A percentile compares a stretch with the other conserved stretches of the same genome.
Conservation (phyloP, 2,797 vertebrate species). For the Anniella stebbinsi region DNA sequence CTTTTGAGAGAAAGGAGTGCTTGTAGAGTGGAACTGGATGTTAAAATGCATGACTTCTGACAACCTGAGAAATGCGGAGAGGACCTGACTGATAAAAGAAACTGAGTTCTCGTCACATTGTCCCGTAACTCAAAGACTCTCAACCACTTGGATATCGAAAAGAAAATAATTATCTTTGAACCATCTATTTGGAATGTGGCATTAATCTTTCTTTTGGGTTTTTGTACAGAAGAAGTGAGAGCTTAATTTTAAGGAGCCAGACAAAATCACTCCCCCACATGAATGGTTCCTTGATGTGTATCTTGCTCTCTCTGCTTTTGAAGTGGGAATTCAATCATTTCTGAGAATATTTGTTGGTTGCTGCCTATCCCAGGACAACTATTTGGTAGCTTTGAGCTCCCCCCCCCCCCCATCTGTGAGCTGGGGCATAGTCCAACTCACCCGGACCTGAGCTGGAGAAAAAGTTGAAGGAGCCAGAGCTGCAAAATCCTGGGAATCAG, state of each 20-base stretch:
- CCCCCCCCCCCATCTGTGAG: not conserved
- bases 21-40: conserved; percentile 59
- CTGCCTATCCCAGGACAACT: not conserved
- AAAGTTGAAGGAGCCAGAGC: not conserved
- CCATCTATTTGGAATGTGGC: conserved; percentile 35
- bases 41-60: conserved; percentile 58
- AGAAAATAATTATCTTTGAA: conserved; percentile 33
- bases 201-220: conserved; percentile 44
- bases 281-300: conserved; percentile 57
- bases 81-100: conserved; percentile 41
- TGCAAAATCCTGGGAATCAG: not conserved
- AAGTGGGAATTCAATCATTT: conserved; percentile 65
- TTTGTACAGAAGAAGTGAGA: conserved; percentile 56
- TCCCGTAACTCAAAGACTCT: conserved; percentile 33
- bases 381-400: not conserved
- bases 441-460: not conserved
- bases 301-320: conserved; percentile 50
- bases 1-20: conserved; percentile 66
- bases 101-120: conserved; percentile 32
- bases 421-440: not conserved
- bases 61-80: conserved; percentile 40
- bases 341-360: conserved; percentile 15
- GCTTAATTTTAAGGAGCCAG: conserved; percentile 62
- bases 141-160: not conserved
- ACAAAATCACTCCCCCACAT: conserved; percentile 52